Evolutionary conservation across 2,888 invertebrate species (phyloP).

Genomic region (Caenorhabditis sp.): DNA sequence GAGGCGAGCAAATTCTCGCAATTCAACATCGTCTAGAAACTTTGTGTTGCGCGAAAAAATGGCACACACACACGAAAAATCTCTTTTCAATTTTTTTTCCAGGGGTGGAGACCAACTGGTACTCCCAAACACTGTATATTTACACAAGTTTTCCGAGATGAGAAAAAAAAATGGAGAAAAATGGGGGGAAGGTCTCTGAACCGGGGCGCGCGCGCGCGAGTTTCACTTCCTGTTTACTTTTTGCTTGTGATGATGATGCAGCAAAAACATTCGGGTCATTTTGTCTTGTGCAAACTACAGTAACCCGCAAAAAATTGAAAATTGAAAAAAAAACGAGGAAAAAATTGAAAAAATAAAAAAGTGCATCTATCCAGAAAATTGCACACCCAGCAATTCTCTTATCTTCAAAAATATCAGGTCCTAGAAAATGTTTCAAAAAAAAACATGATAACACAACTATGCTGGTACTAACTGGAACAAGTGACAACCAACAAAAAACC

Average conservation of each 20-base stretch:
- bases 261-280: neutral
- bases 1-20: constrained; percentile 29
- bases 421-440: neutral
- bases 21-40: too few species aligned
- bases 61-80: neutral
- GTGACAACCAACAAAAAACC: neutral
- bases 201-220: neutral
- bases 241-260: neutral
- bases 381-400: neutral
- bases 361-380: neutral
- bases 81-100: neutral
- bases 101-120: constrained; percentile 31
- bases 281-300: too few species aligned
- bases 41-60: too few species aligned
- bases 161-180: neutral
- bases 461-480: neutral
- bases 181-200: neutral
- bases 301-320: too few species aligned
- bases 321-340: too few species aligned
- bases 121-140: constrained; percentile 44
- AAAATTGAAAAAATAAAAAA: too few species aligned
- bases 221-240: constrained; percentile 3
- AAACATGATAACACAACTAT: neutral
- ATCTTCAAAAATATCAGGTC: neutral
- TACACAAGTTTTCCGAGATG: constrained; percentile 40